Evolutionary conservation across 1,140 invertebrate genomes (phyloP).

Genomic region (Megalopta genalis): DNA sequence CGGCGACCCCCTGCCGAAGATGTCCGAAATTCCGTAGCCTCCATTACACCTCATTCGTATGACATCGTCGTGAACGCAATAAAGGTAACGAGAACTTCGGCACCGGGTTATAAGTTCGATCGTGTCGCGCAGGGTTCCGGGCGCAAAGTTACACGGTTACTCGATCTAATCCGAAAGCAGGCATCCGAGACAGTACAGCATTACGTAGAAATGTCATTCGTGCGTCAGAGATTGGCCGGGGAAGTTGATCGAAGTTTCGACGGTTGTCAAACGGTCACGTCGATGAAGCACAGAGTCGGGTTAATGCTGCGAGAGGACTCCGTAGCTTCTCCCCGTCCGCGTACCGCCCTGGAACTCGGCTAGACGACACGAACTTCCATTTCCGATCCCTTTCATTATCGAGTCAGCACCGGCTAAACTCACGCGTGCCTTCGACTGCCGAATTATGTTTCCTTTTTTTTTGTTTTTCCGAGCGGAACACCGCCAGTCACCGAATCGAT

Average conservation of each 20-base stretch:
- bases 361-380: conserved; percentile 1
- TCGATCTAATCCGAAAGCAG: conserved; percentile 25
- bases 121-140: too few relatives aligned
- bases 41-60: conserved; percentile 12
- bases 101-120: conserved; percentile 13
- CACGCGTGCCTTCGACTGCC: background rate
- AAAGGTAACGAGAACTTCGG: conserved; percentile 5
- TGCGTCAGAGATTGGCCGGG: conserved; percentile 41
- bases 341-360: background rate
- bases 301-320: background rate
- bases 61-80: background rate
- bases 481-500: background rate
- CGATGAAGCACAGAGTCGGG: background rate
- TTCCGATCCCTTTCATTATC: too few relatives aligned
- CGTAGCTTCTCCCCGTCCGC: too few relatives aligned
- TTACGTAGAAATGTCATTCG: conserved; percentile 28
- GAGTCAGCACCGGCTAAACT: background rate
- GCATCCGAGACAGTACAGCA: conserved; percentile 19
- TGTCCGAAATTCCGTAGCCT: background rate
- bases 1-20: background rate
- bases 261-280: conserved; percentile 9
- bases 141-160: conserved; percentile 1
- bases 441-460: conserved; percentile 13
- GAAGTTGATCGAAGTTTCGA: conserved; percentile 19
- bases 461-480: background rate